Base-by-base conservation (phyloP, 2,888 invertebrate genomes). In the Saturnia pavonia region DNA sequence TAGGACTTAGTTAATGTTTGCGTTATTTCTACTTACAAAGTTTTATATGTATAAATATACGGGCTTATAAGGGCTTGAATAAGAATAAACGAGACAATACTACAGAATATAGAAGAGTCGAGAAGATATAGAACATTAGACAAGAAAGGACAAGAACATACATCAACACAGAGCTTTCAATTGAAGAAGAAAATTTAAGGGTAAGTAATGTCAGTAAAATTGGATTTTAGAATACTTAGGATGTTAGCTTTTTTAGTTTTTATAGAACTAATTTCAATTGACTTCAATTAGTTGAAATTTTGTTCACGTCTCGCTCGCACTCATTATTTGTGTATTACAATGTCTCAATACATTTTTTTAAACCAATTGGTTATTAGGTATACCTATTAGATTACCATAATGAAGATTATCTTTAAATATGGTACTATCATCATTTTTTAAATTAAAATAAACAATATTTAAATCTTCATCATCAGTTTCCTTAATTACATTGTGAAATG, bases 1-100 rank as follows among this genome's bases (percentile, higher is more conserved):
- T 94, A 93, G 92, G 92, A 91, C 86, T 94, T 86, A 91, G 89
- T 94, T 93, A 88, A 91, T 86, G 81, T 87, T 92, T 92, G 83
- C 86, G 89, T 93, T 92, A 91, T 89, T 91, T 91, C 88, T 90
- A 92, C 90, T 90, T 92, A 83, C 89, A 91, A 91, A 86, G 86
- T 91, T 92, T 92, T 93, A 91, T 91, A 91, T 89, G 85, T 90
- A 88, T 88, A 85, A 88, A 84, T 84, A 81, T 84, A 91, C 86
- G 93, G 93, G 92, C 91, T 90, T 87, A 84, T 87, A 84, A 86
- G 88, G 88, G 87, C 80, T 87, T 86, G 86, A 76, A 85, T 80
- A 84, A 81, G 86, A 76, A 85, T 80, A 85, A 81, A 87, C 77
- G 85, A 84, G 85, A 90, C 85, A 89, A 90, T 87, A 90, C 77